Evolutionary conservation across 2,888 invertebrate species (phyloP), one percentile per base, ranked within the genome.

Genomic region (Plemyria rubiginata): DNA sequence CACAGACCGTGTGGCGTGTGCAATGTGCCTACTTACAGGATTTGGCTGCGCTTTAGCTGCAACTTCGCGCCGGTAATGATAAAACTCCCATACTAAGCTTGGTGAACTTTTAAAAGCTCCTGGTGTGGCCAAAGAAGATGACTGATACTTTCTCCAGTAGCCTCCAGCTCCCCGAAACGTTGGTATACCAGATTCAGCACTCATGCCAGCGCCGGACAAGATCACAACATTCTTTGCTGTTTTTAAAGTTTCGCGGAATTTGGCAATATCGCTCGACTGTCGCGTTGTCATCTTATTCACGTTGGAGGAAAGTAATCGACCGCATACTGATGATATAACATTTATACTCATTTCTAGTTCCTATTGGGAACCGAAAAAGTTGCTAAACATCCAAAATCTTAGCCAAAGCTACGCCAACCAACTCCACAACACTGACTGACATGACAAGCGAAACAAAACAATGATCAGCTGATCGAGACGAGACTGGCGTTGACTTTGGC

Each of bases 31-130:
- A 64, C 60, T 81, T 90, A 96, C 96, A 78, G 94, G 92, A 82
- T 96, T 96, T 11, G 96, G 96, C 65, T 94, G 76, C 43, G 96
- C 95, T 59, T 95, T 94, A 43, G 94, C 94, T 46, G 96, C 97
- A n/a, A 96, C 90, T 85, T 96, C 96, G 75, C 98, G 90, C 69
- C 97, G 93, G 78, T 97, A 97, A 77, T 97, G 97, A 81, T 98
- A 98, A 88, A 98, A 98, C 84, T 98, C 97, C 98, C 98, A 98
- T 32, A 98, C 97, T 32, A 97, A 88, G 29, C 96, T 95, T 0
- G 97, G 97, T 77, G 95, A 95, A 4, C 91, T 87, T 58, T 82
- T 84, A 81, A 97, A 97, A 0, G 97, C 96, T 74, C 93, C 91
- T 28, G 96, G 96, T 12, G 96, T 95, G 0, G 96, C 96, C 51